Percentiles rank a stretch among this genome's conserved stretches.
phyloP scores from a whole-genome alignment of 2,888 invertebrate species.

The Scaptomyza tumidula region DNA sequence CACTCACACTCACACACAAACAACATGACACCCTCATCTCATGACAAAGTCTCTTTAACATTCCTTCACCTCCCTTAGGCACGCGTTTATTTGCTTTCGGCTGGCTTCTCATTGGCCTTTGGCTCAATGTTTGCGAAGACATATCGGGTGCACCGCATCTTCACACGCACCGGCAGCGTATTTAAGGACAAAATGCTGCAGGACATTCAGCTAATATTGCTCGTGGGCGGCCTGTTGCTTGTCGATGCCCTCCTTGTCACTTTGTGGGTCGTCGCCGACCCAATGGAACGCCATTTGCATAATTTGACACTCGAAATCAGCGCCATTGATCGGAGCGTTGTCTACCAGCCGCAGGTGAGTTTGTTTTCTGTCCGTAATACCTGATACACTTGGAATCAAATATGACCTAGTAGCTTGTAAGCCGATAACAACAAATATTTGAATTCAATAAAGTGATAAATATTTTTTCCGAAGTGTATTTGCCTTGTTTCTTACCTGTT shows the following conservation, averaged over 20 bases:
- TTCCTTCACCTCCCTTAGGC: slow-evolving; percentile 86
- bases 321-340: slow-evolving; percentile 90
- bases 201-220: slow-evolving; percentile 93
- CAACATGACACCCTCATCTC: slow-evolving; percentile 50
- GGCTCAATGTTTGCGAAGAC: slow-evolving; percentile 98
- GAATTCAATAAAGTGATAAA: too few relatives aligned
- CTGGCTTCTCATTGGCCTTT: slow-evolving; percentile 95
- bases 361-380: neutral
- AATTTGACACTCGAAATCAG: slow-evolving; percentile 93
- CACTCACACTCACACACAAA: slow-evolving; percentile 6
- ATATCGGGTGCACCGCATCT: slow-evolving; percentile 95
- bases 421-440: too few relatives aligned
- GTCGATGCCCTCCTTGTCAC: slow-evolving; percentile 93
- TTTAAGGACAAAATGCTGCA: slow-evolving; percentile 95
- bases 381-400: neutral
- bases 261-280: slow-evolving; percentile 93
- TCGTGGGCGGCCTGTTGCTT: slow-evolving; percentile 92
- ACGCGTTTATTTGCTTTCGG: slow-evolving; percentile 93
- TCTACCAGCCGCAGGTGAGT: slow-evolving; percentile 93
- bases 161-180: slow-evolving; percentile 93
- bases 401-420: neutral
- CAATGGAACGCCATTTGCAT: slow-evolving; percentile 93
- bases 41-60: slow-evolving; percentile 2
- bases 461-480: neutral
- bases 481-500: neutral